Evolutionary conservation across 53 echinoderm and acorn worm genomes (phyloP), one percentile per base, ranked within the genome.

Genomic region (Patiria pectinifera): DNA sequence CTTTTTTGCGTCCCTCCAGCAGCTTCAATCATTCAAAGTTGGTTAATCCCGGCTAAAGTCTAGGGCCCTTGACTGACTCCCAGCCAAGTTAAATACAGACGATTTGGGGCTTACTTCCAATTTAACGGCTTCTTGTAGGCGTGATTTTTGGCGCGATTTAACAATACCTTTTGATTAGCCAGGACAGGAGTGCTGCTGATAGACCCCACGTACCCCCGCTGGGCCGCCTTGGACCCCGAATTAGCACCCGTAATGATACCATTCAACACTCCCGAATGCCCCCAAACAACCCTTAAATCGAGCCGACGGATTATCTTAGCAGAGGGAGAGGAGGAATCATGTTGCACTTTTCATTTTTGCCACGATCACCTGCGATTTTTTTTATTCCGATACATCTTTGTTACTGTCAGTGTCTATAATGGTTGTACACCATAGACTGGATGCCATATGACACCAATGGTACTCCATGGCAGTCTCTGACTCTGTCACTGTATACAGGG

Each of bases 221-320:
- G 74, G 58, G 71, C 48, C 21, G 86, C 48, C 46, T 76, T 59
- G 76, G 59, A 14, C 23, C 77, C 58, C 77, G 60, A 77, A 87
- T 87, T 87, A 87, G 76, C 87, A 87, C 87, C 21, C 45, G 60
- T 78, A 87, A 87, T 87, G 87, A 87, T 62, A 77, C 78, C 87
- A 76, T 87, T 87, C 75, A 86, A 21, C 49, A 76, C 87, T 59
- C 22, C 24, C 70, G 25, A 15, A 35, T 74, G 4, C 14, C 59
- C 59, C 26, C 71, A 87, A 76, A 76, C 59, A 78, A 18, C 87
- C 87, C 87, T 87, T 87, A 87, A 87, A 77, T 78, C 77, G 77
- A 87, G 87, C 60, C 61, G 77, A n/a, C 60, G 87, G 87, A 78
- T 87, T 87, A 87, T 0, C 26, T 5, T 11, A 22, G 76, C 53